A percentile compares a stretch with the other conserved stretches of the same genome.
Evolutionary conservation across 2,888 invertebrate genomes (phyloP).

Genomic region (Phengaris alcon): DNA sequence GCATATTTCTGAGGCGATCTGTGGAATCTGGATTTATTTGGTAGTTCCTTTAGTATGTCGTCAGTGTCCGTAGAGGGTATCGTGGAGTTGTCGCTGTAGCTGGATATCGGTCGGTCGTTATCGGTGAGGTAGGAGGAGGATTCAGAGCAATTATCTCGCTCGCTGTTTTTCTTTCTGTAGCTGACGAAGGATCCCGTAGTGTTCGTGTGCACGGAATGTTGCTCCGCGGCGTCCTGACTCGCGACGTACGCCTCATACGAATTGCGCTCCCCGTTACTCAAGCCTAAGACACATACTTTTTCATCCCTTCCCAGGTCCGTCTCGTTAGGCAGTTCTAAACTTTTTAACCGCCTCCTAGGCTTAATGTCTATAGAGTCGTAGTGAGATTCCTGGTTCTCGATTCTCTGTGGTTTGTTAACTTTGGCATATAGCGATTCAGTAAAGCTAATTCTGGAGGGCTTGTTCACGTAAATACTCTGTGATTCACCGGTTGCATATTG

Average conservation of each 20-base stretch:
- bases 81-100: slow-evolving; percentile 74
- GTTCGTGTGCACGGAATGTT: slow-evolving; percentile 71
- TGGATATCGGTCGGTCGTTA: slow-evolving; percentile 74
- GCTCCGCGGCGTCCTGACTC: slow-evolving; percentile 66
- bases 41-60: slow-evolving; percentile 72
- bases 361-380: slow-evolving; percentile 76
- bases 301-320: slow-evolving; percentile 55
- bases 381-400: slow-evolving; percentile 67
- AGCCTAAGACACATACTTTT: slow-evolving; percentile 58
- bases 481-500: slow-evolving; percentile 59
- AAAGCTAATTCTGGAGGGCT: slow-evolving; percentile 64
- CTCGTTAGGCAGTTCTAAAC: slow-evolving; percentile 62
- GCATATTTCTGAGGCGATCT: slow-evolving; percentile 75
- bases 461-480: slow-evolving; percentile 46
- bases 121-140: slow-evolving; percentile 74
- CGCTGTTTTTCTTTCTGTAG: slow-evolving; percentile 71
- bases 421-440: slow-evolving; percentile 74
- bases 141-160: slow-evolving; percentile 76
- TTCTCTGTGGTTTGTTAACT: slow-evolving; percentile 73
- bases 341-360: slow-evolving; percentile 69
- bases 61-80: slow-evolving; percentile 74
- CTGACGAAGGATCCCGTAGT: slow-evolving; percentile 66
- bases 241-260: slow-evolving; percentile 61
- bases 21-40: slow-evolving; percentile 71
- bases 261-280: slow-evolving; percentile 67